phyloP scores from a whole-genome alignment of 1,140 invertebrate genomes.

The Pseudomyrmex concolor region DNA sequence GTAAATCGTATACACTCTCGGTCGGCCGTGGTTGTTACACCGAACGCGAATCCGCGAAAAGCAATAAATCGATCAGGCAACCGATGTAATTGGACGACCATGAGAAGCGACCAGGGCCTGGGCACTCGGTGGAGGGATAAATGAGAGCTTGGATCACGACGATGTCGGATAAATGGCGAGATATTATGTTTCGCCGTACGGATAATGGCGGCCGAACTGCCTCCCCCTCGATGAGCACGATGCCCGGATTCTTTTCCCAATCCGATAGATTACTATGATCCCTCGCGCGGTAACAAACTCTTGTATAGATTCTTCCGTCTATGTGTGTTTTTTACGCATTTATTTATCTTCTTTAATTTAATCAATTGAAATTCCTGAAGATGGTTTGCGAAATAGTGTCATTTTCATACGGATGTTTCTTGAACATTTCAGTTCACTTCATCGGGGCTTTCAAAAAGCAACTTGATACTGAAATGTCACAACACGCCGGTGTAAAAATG shows the following conservation, averaged over 20 bases:
- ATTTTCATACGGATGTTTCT: no score
- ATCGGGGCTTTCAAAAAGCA: no score
- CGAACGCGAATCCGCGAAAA: slow-evolving; percentile 31
- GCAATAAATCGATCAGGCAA: slow-evolving; percentile 47
- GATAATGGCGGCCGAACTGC: slow-evolving; percentile 26
- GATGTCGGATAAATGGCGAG: slow-evolving; percentile 33
- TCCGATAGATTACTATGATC: background rate
- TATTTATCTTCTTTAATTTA: no score
- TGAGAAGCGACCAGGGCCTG: background rate
- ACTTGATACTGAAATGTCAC: no score
- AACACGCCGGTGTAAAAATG: no score
- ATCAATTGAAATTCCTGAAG: no score
- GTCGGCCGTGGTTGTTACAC: background rate
- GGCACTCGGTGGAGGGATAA: slow-evolving; percentile 14
- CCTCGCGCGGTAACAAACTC: background rate
- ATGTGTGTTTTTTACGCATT: background rate
- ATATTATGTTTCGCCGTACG: slow-evolving; percentile 30
- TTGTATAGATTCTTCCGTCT: background rate
- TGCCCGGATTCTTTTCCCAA: background rate
- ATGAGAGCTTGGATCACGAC: slow-evolving; percentile 24
- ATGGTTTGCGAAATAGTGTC: no score
- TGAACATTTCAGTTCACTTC: no score
- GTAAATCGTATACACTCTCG: slow-evolving; percentile 18
- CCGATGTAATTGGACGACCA: slow-evolving; percentile 41
- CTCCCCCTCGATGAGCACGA: slow-evolving; percentile 4